These are phyloP conservation scores for Saccostrea glomerata DNA, from an alignment of 1,140 invertebrate species.

Conservation along the genomic window DNA sequence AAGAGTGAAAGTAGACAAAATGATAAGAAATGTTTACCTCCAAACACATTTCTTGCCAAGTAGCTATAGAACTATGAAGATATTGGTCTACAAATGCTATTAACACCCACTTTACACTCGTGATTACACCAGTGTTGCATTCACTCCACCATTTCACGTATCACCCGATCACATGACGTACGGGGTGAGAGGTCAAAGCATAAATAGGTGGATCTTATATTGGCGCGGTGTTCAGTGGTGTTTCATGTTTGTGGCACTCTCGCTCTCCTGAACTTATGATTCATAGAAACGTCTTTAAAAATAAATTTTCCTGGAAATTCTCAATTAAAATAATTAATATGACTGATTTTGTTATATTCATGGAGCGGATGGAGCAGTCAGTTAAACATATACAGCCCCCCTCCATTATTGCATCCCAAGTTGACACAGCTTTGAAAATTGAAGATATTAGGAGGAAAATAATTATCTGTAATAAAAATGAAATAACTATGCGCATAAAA, in stretches of 20 bases:
- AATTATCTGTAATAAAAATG: no score
- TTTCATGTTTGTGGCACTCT: background rate
- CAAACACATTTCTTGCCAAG: background rate
- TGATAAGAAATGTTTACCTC: background rate
- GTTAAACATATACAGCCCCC: no score
- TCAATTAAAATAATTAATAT: background rate
- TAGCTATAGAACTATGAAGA: background rate
- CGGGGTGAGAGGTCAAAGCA: background rate
- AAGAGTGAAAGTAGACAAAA: background rate
- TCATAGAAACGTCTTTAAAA: background rate
- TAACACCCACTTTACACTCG: background rate
- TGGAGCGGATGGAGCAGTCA: no score
- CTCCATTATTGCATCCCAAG: no score
- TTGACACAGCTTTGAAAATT: no score
- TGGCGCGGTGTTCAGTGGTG: background rate
- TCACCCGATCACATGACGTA: constrained; percentile 28
- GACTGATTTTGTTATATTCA: background rate
- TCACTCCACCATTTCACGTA: constrained; percentile 15
- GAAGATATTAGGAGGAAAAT: no score
- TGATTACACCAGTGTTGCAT: background rate
- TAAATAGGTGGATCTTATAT: background rate
- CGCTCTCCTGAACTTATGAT: no score
- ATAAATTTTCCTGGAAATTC: background rate
- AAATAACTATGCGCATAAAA: no score
- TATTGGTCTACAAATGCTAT: no score